These are phyloP conservation scores for Onthophagus taurus DNA, from an alignment of 1,140 invertebrate species.

Conservation along the genomic window DNA sequence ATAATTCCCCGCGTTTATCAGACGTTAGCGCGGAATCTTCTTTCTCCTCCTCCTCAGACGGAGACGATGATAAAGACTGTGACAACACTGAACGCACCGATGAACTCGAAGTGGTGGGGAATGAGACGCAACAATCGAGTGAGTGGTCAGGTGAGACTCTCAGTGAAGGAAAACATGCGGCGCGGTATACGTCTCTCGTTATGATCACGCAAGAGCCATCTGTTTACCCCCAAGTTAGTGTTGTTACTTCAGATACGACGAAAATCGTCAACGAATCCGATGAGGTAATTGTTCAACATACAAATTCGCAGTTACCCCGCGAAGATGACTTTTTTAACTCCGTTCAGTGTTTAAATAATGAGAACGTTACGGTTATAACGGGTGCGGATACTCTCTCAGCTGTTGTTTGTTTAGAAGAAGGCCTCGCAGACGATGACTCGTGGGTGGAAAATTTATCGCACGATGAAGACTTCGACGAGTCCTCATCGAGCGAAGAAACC, in stretches of 20 bases:
- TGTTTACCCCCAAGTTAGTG: slow-evolving; percentile 51
- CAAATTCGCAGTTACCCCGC: slow-evolving; percentile 35
- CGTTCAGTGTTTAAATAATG: slow-evolving; percentile 16
- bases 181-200: slow-evolving; percentile 74
- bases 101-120: slow-evolving; percentile 20
- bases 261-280: slow-evolving; percentile 49
- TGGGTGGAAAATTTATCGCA: slow-evolving; percentile 78
- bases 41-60: slow-evolving; percentile 23
- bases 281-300: slow-evolving; percentile 44
- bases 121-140: slow-evolving; percentile 18
- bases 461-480: slow-evolving; percentile 51
- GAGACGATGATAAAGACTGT: background rate
- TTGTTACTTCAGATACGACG: slow-evolving; percentile 62
- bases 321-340: background rate
- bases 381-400: slow-evolving; percentile 54
- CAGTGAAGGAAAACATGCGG: slow-evolving; percentile 44
- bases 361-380: slow-evolving; percentile 52
- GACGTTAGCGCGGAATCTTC: slow-evolving; percentile 32
- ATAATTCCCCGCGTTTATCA: slow-evolving; percentile 23
- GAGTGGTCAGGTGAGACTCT: slow-evolving; percentile 36
- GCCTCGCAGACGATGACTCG: slow-evolving; percentile 75
- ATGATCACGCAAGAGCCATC: slow-evolving; percentile 67
- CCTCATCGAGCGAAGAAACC: slow-evolving; percentile 46
- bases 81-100: too few species aligned
- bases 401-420: slow-evolving; percentile 70